Base-by-base conservation (phyloP, 2,797 vertebrate species). In the Hypotaenidia okinawae region DNA sequence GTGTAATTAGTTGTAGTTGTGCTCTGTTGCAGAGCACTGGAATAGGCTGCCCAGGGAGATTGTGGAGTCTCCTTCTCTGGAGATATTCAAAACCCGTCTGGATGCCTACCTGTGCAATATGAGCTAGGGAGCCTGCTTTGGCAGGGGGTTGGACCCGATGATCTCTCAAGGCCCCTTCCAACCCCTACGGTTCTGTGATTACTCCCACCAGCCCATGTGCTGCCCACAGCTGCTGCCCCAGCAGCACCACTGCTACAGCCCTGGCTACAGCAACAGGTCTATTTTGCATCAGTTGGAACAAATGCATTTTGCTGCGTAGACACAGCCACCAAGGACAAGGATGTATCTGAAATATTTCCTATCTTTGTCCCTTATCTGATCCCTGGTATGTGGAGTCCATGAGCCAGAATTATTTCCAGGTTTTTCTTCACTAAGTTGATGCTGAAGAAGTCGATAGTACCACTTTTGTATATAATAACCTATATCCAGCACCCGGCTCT, bases 391-490 rank as follows among this genome's bases (percentile, higher is more conserved):
- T 72, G 41, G 58, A 91, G 45, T 37, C 25, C 30, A 27, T 14
- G 13, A 91, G 37, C 5, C 30, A 88, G 69, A 80, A 62, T n/a
- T 88, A 41, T 69, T 69, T 81, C n/a, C 37, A 59, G 6, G 9
- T 35, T 84, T 84, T 90, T 35, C 39, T 88, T 89, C 59, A 11
- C 14, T 41, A 61, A 90, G 13, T 9, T 92, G 79, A 12, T 75
- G 51, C 12, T 55, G 45, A 16, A n/a, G 28, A 28, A 1, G 14
- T 33, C 0, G 0, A 43, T 62, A 86, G 6, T 16, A 72, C 2
- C n/a, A 54, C 19, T 84, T 78, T 28, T 79, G 57, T 55, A 63
- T 52, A 19, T 32, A 59, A 76, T 3, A 93, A 16, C 13, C 63
- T 47, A 59, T 59, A 63, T 78, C 30, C 30, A 66, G 43, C 28